Evolutionary conservation across 2,113 vertebrate genomes (phyloP).

Genomic region (Xiphophorus hellerii): DNA sequence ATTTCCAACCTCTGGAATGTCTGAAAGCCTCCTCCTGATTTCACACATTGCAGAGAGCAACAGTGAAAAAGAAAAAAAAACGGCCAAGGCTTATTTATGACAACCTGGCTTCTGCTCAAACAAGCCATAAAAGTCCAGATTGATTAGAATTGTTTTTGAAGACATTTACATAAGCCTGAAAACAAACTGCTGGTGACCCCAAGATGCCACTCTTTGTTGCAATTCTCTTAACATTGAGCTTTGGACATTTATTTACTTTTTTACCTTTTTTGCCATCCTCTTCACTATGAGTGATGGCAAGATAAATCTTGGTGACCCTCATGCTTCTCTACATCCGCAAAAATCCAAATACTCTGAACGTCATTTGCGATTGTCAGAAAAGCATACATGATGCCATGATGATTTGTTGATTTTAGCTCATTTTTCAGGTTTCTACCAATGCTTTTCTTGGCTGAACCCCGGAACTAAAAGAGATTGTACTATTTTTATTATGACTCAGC

Average conservation of each 20-base stretch:
- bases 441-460: no score
- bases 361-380: no score
- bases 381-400: not conserved
- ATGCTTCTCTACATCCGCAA: not conserved
- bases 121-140: not conserved
- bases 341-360: no score
- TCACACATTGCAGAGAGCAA: slow-evolving; percentile 25
- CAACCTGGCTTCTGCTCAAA: slow-evolving; percentile 11
- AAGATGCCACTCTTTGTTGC: not conserved
- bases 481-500: no score
- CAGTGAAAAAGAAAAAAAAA: not conserved
- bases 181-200: not conserved
- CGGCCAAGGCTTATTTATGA: slow-evolving; percentile 11
- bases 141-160: slow-evolving; percentile 25
- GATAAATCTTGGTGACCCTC: not conserved
- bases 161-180: not conserved
- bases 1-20: slow-evolving; percentile 71
- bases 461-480: no score
- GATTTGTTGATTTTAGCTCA: not conserved
- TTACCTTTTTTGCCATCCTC: not conserved
- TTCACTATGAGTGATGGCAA: not conserved
- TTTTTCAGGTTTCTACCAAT: not conserved
- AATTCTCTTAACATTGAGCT: not conserved
- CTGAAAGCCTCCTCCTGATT: slow-evolving; percentile 54
- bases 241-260: not conserved